Conservation (phyloP, 2,113 vertebrate species). For the Probosciger aterrimus region DNA sequence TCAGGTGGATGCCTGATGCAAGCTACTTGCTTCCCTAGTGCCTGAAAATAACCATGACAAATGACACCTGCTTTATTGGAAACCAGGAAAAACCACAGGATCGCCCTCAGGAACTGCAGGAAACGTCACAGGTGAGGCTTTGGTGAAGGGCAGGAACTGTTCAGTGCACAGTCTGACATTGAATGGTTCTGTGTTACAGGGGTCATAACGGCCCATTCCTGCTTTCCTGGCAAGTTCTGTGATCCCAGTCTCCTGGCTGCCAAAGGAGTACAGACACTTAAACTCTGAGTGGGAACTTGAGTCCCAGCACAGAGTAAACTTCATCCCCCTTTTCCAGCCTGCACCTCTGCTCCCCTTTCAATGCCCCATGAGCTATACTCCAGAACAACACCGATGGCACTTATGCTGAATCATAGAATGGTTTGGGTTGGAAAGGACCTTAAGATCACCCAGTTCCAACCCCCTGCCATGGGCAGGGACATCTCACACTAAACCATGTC, state of each 20-base stretch:
- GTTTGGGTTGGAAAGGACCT: neutral
- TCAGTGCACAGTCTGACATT: neutral
- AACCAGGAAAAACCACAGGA: neutral
- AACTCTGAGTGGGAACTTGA: neutral
- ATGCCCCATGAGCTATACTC: rapidly evolving
- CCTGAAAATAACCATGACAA: neutral
- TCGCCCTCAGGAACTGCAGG: neutral
- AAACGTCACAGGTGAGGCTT: neutral
- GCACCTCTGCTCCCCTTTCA: neutral
- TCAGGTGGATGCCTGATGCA: neutral
- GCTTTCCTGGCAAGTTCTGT: neutral
- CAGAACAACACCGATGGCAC: rapidly evolving
- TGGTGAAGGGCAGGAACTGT: neutral
- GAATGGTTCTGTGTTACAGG: neutral
- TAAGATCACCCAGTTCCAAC: neutral
- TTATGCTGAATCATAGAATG: neutral
- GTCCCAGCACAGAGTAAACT: neutral
- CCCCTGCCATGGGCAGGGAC: neutral
- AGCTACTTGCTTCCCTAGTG: neutral
- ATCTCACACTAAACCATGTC: neutral
- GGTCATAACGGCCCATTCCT: neutral
- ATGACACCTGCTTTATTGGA: neutral
- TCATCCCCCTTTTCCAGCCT: neutral
- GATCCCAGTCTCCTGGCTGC: neutral
- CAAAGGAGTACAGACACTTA: neutral